Evolutionary conservation across 2,797 vertebrate species (phyloP).

Genomic region (Psittacula echo): DNA sequence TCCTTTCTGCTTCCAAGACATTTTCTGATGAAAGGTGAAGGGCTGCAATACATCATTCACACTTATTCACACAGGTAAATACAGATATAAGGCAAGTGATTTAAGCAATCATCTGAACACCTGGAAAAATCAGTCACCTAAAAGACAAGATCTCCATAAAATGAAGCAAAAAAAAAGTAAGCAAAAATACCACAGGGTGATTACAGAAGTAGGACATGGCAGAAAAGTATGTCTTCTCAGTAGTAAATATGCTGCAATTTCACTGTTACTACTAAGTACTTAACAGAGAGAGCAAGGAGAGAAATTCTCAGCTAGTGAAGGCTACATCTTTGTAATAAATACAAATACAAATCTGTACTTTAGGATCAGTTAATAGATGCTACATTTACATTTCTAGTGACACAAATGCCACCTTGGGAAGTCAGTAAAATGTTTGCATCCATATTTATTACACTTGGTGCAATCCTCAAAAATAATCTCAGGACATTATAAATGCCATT

Average conservation of each 20-base stretch:
- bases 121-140: neutral
- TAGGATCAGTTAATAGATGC: neutral
- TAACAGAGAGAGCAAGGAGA: neutral
- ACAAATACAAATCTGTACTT: neutral
- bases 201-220: neutral
- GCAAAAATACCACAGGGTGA: neutral
- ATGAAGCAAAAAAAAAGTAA: neutral
- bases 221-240: neutral
- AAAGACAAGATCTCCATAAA: neutral
- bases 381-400: neutral
- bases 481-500: neutral
- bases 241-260: neutral
- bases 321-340: neutral
- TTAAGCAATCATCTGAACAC: neutral
- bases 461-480: neutral
- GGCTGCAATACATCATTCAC: neutral
- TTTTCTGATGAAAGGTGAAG: neutral
- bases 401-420: neutral
- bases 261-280: neutral
- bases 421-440: neutral
- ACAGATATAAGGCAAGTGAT: neutral
- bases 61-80: neutral
- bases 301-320: neutral
- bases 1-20: neutral
- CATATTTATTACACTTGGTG: neutral